Evolutionary conservation across 1,140 invertebrate genomes (phyloP).

Genomic region (Leptinotarsa defecta): DNA sequence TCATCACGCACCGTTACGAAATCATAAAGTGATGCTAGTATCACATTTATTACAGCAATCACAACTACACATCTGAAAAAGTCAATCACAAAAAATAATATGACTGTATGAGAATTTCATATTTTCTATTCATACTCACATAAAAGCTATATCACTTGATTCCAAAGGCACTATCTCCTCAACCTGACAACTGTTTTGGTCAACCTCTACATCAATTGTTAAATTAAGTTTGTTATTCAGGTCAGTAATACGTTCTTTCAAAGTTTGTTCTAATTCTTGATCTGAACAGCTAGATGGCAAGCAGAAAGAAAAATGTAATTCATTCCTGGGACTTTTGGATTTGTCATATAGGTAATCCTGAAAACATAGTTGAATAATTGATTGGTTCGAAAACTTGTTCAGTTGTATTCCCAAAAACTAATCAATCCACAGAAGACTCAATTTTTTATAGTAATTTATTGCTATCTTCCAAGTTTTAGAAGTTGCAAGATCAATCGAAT

Average conservation of each 20-base stretch:
- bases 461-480: too few relatives aligned
- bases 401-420: too few relatives aligned
- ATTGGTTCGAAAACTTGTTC: too few relatives aligned
- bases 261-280: slow-evolving; percentile 59
- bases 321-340: slow-evolving; percentile 38
- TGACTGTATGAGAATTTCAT: too few relatives aligned
- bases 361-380: not conserved
- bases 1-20: not conserved
- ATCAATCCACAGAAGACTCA: too few relatives aligned
- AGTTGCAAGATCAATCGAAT: too few relatives aligned
- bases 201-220: slow-evolving; percentile 54
- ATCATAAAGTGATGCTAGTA: slow-evolving; percentile 3
- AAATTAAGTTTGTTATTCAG: slow-evolving; percentile 41
- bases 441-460: too few relatives aligned
- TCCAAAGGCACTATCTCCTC: slow-evolving; percentile 55
- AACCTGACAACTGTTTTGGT: slow-evolving; percentile 60
- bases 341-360: slow-evolving; percentile 35
- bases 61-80: slow-evolving; percentile 11
- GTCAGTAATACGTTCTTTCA: slow-evolving; percentile 58
- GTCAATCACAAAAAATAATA: too few relatives aligned
- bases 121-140: slow-evolving; percentile 56
- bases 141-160: slow-evolving; percentile 60
- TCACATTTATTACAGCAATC: not conserved
- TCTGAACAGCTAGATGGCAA: slow-evolving; percentile 64
- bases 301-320: slow-evolving; percentile 67